Conservation (phyloP, 2,888 invertebrate species). For the Drepana falcataria region DNA sequence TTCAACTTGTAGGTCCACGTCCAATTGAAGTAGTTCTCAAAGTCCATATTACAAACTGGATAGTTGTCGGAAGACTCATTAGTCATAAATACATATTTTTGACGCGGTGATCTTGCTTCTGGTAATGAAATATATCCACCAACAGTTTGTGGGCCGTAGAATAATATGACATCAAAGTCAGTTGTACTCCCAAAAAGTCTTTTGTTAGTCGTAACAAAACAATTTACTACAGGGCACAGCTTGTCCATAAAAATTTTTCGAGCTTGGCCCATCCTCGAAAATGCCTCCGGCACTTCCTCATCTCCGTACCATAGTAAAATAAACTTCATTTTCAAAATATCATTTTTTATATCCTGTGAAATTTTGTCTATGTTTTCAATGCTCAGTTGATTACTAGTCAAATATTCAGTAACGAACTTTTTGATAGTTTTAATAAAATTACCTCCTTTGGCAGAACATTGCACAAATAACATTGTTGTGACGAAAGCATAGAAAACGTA, state of each 20-base stretch:
- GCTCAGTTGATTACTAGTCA: neutral
- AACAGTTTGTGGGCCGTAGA: slow-evolving; percentile 39
- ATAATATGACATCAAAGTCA: slow-evolving; percentile 45
- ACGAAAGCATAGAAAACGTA: neutral
- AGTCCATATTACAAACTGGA: slow-evolving; percentile 28
- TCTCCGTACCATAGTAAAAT: slow-evolving; percentile 47
- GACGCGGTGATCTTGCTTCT: slow-evolving; percentile 27
- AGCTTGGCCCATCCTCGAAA: slow-evolving; percentile 32
- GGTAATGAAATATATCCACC: slow-evolving; percentile 20
- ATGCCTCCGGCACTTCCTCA: slow-evolving; percentile 29
- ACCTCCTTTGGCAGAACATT: neutral
- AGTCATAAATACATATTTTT: slow-evolving; percentile 43
- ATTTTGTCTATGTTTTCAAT: neutral
- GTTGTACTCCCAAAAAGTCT: slow-evolving; percentile 25
- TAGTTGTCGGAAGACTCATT: slow-evolving; percentile 46
- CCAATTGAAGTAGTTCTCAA: slow-evolving; percentile 44
- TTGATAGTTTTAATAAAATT: neutral
- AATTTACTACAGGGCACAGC: slow-evolving; percentile 43
- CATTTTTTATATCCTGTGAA: neutral
- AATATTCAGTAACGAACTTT: neutral
- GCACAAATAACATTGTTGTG: neutral
- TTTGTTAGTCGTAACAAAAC: slow-evolving; percentile 41
- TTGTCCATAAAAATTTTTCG: slow-evolving; percentile 31
- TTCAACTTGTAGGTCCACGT: slow-evolving; percentile 48
- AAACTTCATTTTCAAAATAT: slow-evolving; percentile 26